Percentiles rank a stretch among this genome's conserved stretches.
These are phyloP conservation scores for Ophion obscuratus DNA, from an alignment of 2,888 invertebrate genomes.

Conservation along the genomic window DNA sequence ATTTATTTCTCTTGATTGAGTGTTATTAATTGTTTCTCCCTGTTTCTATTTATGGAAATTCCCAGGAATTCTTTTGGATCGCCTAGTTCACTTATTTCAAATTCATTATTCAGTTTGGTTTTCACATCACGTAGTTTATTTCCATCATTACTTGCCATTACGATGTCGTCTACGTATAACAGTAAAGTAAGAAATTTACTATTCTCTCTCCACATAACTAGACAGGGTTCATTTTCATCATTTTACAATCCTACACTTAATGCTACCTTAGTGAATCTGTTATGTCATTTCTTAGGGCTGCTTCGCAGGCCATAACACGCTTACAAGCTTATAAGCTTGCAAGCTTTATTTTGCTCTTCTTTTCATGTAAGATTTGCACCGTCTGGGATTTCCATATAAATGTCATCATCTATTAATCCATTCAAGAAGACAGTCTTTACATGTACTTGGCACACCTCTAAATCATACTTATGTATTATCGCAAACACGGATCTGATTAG, in stretches of 20 bases:
- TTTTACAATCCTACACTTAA: slow-evolving; percentile 34
- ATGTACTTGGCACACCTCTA: neutral
- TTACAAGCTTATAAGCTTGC: slow-evolving; percentile 26
- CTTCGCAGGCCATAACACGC: slow-evolving; percentile 48
- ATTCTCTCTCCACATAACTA: slow-evolving; percentile 58
- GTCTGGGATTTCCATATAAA: slow-evolving; percentile 35
- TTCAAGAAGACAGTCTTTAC: slow-evolving; percentile 34
- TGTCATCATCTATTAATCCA: slow-evolving; percentile 1
- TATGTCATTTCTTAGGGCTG: slow-evolving; percentile 43
- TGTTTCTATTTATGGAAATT: slow-evolving; percentile 45
- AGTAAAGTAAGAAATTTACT: slow-evolving; percentile 45
- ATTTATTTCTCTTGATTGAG: neutral
- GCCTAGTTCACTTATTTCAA: slow-evolving; percentile 62
- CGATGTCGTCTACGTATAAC: slow-evolving; percentile 65
- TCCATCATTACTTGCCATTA: slow-evolving; percentile 55
- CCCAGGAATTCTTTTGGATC: slow-evolving; percentile 59
- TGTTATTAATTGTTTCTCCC: slow-evolving; percentile 8
- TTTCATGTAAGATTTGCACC: neutral
- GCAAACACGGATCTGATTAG: too few species aligned
- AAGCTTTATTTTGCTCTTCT: slow-evolving; percentile 11
- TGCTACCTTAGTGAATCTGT: slow-evolving; percentile 4
- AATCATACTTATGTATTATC: too few species aligned
- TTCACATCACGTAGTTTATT: slow-evolving; percentile 51
- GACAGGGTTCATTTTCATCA: slow-evolving; percentile 59
- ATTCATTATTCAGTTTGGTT: slow-evolving; percentile 39